These are phyloP conservation scores for Temnopleurus reevesii DNA, from an alignment of 53 echinoderm and acorn worm species.

Conservation along the genomic window DNA sequence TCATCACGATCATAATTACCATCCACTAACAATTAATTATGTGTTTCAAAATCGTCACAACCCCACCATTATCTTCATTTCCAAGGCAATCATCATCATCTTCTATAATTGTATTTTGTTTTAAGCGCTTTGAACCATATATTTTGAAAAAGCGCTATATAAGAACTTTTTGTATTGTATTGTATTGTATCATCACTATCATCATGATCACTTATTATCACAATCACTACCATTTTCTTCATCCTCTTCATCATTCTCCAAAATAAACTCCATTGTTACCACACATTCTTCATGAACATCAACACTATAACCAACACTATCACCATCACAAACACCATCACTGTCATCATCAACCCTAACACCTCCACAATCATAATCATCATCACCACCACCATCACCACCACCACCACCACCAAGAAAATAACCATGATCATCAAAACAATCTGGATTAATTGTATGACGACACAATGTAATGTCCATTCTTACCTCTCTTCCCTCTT, in stretches of 20 bases:
- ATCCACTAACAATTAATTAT: neutral
- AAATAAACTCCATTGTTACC: neutral
- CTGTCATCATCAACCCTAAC: neutral
- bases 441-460: neutral
- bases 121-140: too few species aligned
- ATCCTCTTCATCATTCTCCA: neutral
- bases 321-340: neutral
- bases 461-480: neutral
- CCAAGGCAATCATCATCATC: neutral
- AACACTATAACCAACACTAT: too few species aligned
- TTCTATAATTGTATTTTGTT: too few species aligned
- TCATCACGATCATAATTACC: constrained; percentile 5
- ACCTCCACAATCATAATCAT: neutral
- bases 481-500: constrained; percentile 90
- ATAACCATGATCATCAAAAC: constrained; percentile 12
- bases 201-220: neutral
- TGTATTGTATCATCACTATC: neutral
- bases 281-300: neutral
- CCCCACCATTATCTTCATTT: constrained; percentile 36
- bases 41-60: neutral
- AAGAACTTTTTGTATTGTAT: too few species aligned
- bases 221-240: neutral
- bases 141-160: too few species aligned
- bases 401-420: neutral
- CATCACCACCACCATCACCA: neutral